Evolutionary conservation across 2,113 vertebrate species (phyloP).

Genomic region (Etia nguti): DNA sequence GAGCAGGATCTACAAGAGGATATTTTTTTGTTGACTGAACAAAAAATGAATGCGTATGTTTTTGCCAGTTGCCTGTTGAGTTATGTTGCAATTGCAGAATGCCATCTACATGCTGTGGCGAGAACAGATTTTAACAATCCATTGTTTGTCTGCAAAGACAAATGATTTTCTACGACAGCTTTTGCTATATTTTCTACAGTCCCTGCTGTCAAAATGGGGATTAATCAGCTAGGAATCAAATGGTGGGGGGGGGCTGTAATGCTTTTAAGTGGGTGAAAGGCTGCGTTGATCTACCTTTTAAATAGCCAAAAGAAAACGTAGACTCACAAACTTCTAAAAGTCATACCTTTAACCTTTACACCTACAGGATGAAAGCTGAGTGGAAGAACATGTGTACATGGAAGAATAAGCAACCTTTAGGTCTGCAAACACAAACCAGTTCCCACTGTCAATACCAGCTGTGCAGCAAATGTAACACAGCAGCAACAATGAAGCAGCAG

Average conservation of each 20-base stretch:
- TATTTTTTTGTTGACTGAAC: background rate
- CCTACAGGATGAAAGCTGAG: background rate
- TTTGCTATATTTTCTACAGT: background rate
- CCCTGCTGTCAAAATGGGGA: background rate
- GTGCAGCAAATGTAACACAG: background rate
- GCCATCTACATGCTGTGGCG: background rate
- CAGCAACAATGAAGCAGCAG: background rate
- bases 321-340: background rate
- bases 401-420: background rate
- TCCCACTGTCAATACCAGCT: background rate
- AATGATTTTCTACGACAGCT: background rate
- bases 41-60: background rate
- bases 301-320: background rate
- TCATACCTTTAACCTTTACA: background rate
- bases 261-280: background rate
- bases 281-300: background rate
- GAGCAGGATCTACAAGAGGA: background rate
- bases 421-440: background rate
- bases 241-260: background rate
- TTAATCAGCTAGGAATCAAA: background rate
- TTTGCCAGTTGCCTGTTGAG: background rate
- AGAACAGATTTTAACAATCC: background rate
- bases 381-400: background rate
- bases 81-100: background rate
- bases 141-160: background rate